These are phyloP conservation scores for Aphis gossypii DNA, from an alignment of 1,140 invertebrate genomes.

Conservation along the genomic window DNA sequence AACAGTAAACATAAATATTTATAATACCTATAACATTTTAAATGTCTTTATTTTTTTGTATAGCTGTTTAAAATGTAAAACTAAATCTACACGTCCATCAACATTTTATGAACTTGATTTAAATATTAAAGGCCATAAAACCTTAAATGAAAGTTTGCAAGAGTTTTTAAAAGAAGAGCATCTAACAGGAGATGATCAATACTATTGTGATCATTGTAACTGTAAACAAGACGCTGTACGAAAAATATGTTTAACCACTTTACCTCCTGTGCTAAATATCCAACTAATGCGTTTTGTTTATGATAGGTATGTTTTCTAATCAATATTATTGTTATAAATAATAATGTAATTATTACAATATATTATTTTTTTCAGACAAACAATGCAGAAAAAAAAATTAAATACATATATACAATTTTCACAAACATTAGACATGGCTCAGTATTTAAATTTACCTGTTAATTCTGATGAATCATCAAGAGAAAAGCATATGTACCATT, in stretches of 20 bases:
- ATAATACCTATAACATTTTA: neutral
- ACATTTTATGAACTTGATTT: slow-evolving; percentile 76
- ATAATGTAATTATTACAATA: neutral
- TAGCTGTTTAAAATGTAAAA: slow-evolving; percentile 71
- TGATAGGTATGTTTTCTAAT: slow-evolving; percentile 67
- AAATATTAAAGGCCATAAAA: slow-evolving; percentile 69
- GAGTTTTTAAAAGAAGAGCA: slow-evolving; percentile 74
- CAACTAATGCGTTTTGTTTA: slow-evolving; percentile 76
- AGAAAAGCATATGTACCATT: slow-evolving; percentile 68
- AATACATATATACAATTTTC: slow-evolving; percentile 74
- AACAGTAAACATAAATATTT: neutral
- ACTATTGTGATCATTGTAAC: slow-evolving; percentile 71
- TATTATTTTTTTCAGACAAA: slow-evolving; percentile 66
- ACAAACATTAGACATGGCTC: slow-evolving; percentile 73
- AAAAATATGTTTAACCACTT: slow-evolving; percentile 68
- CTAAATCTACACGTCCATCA: slow-evolving; percentile 69
- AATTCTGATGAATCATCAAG: slow-evolving; percentile 64
- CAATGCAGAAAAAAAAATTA: slow-evolving; percentile 74
- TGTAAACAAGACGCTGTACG: slow-evolving; percentile 72
- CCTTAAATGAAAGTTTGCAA: slow-evolving; percentile 70
- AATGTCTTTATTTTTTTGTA: slow-evolving; percentile 54
- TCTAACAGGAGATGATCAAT: slow-evolving; percentile 73
- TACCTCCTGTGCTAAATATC: slow-evolving; percentile 78
- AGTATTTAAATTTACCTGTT: slow-evolving; percentile 61
- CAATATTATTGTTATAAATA: neutral